Base-by-base conservation (phyloP, 2,797 vertebrate genomes). In the Molossus molossus region DNA sequence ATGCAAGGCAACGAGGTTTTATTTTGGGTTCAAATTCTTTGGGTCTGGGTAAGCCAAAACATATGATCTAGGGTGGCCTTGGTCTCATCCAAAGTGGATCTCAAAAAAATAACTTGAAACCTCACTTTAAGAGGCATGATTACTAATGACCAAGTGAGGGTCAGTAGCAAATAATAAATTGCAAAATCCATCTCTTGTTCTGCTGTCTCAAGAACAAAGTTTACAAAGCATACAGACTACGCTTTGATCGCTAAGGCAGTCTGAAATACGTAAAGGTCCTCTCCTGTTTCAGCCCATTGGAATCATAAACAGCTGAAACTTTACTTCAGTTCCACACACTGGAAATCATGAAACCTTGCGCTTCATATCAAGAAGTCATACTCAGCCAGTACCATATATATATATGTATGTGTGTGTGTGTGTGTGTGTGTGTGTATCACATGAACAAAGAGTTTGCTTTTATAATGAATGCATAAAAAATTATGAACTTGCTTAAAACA, bases 1-100 rank as follows among this genome's bases (percentile, higher is more conserved):
- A 94, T 93, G 96, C 84, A 97, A 93, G 70, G 60, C 94, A 96
- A 82, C 3, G 27, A 90, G 75, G 58, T 93, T 90, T 96, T 84
- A 90, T 90, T 90, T 95, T 76, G 76, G n/a, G 37, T 94, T 96
- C 79, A 89, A 60, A 84, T 94, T 97, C 37, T 96, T 69, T 94
- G 76, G 72, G 85, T 70, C 48, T 70, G 64, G 27, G 29, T 82
- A 94, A 97, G 60, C 53, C 87, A 92, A 95, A 97, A 87, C 69
- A 95, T 82, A 94, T 50, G 86, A 81, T 91, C 25, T 82, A 25
- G 45, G 40, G 37, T 90, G 17, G 48, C 48, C 18, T 75, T 84
- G 45, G 65, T 91, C 40, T 93, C 48, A 95, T 96, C 58, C 17
- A 90, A 82, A 55, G 57, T 82, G 45, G 70, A 80, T 82, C 55